These are phyloP conservation scores for Typhlichthys subterraneus DNA, from an alignment of 2,797 vertebrate species.

Conservation along the genomic window DNA sequence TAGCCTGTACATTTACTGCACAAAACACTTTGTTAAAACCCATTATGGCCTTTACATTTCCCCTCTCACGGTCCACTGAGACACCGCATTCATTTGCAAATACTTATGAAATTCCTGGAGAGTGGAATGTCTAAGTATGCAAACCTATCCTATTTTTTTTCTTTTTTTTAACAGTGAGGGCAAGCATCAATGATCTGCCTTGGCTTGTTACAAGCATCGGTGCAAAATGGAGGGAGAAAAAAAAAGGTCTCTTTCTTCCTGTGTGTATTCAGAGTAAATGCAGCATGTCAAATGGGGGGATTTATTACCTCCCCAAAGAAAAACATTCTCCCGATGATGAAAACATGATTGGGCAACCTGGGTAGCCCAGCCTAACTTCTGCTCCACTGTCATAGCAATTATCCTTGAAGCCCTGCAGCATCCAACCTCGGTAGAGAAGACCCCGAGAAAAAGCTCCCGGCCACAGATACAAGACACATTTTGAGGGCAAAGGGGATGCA, in stretches of 20 bases:
- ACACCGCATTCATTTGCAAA: constrained; percentile 66
- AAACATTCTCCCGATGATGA: constrained; percentile 71
- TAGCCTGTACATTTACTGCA: constrained; percentile 2
- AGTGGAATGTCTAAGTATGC: constrained; percentile 67
- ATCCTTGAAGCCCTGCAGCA: constrained; percentile 58
- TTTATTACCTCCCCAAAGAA: constrained; percentile 72
- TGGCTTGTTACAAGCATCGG: constrained; percentile 75
- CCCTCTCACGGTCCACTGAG: constrained; percentile 45
- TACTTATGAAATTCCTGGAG: constrained; percentile 61
- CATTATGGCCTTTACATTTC: constrained; percentile 28
- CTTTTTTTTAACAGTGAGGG: constrained; percentile 65
- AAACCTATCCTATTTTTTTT: constrained; percentile 69
- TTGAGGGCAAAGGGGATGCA: constrained; percentile 52
- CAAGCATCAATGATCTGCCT: constrained; percentile 75
- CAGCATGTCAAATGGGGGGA: constrained; percentile 73
- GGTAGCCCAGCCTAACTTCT: constrained; percentile 58
- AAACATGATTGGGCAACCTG: constrained; percentile 71
- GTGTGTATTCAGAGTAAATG: constrained; percentile 76
- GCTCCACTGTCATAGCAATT: constrained; percentile 70
- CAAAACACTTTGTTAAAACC: constrained; percentile 30
- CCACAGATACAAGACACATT: constrained; percentile 63
- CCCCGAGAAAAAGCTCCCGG: constrained; percentile 38
- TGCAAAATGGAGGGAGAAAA: constrained; percentile 48
- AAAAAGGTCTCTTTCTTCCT: constrained; percentile 65
- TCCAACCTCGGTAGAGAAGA: constrained; percentile 53